phyloP scores from a whole-genome alignment of 2,113 vertebrate species.

The Lepisosteus oculatus region DNA sequence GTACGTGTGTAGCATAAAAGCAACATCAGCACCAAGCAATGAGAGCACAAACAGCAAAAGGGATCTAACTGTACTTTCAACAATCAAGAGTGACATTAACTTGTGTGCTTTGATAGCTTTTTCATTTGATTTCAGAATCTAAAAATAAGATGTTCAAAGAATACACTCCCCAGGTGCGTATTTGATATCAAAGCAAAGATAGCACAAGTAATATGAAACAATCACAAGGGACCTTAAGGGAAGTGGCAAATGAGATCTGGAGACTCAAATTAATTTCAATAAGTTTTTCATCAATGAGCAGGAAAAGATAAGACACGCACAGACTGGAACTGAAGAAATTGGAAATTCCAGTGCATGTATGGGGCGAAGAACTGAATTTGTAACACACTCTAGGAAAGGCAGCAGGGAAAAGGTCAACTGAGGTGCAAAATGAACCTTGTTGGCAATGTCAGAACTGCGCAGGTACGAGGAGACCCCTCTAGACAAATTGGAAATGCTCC shows the following conservation, averaged over 20 bases:
- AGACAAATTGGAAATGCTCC: too few relatives aligned
- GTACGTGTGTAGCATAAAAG: too few relatives aligned
- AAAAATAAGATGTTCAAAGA: neutral
- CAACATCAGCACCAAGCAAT: too few relatives aligned
- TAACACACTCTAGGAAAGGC: conserved; percentile 17
- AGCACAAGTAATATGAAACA: conserved; percentile 3
- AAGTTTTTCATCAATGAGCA: conserved; percentile 1
- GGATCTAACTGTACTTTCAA: neutral
- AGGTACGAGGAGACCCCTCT: too few relatives aligned
- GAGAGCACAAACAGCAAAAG: neutral
- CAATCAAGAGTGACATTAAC: conserved; percentile 2
- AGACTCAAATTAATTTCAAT: conserved; percentile 2
- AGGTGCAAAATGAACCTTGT: conserved; percentile 11
- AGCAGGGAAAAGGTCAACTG: conserved; percentile 32
- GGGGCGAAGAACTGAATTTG: neutral
- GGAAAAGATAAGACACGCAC: neutral
- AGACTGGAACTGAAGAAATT: neutral
- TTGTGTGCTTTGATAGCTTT: neutral
- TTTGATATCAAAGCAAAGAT: conserved; percentile 5
- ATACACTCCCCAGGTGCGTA: neutral
- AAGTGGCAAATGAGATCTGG: neutral
- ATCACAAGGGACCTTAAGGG: conserved; percentile 3
- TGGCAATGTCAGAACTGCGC: too few relatives aligned
- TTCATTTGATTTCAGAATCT: conserved; percentile 1
- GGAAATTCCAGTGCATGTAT: neutral